Conservation (phyloP, 2,797 vertebrate species). For the Hephaestus fuliginosus region DNA sequence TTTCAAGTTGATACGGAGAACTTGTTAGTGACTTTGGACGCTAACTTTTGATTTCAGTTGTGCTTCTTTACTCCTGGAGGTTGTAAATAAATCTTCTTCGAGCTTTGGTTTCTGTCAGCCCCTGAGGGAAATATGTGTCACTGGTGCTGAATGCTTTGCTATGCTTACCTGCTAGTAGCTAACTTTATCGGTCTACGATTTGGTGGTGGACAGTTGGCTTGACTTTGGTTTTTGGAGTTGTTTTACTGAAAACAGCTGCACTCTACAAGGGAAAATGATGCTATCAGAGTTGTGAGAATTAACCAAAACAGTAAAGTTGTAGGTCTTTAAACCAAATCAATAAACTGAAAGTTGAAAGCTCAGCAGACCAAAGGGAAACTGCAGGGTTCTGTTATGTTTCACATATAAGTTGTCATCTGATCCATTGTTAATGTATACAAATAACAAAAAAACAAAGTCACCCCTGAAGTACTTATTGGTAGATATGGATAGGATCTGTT, state of each 20-base stretch:
- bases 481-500: background rate
- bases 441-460: background rate
- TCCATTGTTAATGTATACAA: background rate
- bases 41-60: background rate
- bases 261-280: background rate
- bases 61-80: background rate
- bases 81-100: background rate
- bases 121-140: background rate
- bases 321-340: background rate
- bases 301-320: background rate
- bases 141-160: background rate
- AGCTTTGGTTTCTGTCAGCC: background rate
- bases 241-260: background rate
- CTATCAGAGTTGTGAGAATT: background rate
- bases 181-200: background rate
- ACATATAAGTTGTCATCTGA: background rate
- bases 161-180: background rate
- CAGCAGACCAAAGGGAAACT: background rate
- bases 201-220: background rate
- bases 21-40: background rate
- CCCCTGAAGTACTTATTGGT: background rate
- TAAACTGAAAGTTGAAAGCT: background rate
- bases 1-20: background rate
- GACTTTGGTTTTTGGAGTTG: background rate
- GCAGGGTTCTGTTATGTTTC: background rate